Evolutionary conservation across 2,888 invertebrate genomes (phyloP), one percentile per base, ranked within the genome.

Genomic region (Criorhina ranunculi): DNA sequence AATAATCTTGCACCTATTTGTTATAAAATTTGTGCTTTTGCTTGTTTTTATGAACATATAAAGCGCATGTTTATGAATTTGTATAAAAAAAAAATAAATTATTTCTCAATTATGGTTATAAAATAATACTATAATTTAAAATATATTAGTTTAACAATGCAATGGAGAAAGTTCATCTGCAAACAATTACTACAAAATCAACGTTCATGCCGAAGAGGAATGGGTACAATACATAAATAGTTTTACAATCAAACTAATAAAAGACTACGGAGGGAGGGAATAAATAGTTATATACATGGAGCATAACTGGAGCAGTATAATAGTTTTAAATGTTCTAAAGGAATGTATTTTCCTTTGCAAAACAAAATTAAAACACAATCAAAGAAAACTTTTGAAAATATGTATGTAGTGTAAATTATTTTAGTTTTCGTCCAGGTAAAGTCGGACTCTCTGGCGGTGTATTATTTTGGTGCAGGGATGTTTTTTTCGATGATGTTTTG

Each of bases 371-470:
- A 42, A 69, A 55, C 17, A 44, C 24, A 46, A 24, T 33, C 2
- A 49, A 40, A 33, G 31, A 24, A 9, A 46, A 35, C 17, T 70
- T 46, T 35, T 31, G 7, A 42, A 31, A 44, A 24, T 24, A 24
- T 24, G n/a, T n/a, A n/a, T 24, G 24, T 1, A 24, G 4, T 4
- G 42, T n/a, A n/a, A 33, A 87, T 89, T 90, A 91, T 89, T 91
- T 91, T 73, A 91, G 89, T 88, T 91, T 91, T 62, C 91, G 89
- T 82, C 90, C 87, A 9, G 92, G 91, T 83, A 92, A 77, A 19
- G 92, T 92, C 11, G 91, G 91, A 88, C 91, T 92, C 67, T 91
- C 91, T 15, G 90, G 90, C 31, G 89, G 89, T 62, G 90, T 89
- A 44, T 76, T 82, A 29, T 78, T 83, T 31, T 87, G 88, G 24